A percentile compares a stretch with the other conserved stretches of the same genome.
Conservation (phyloP, 2,797 vertebrate species). For the Acropternis orthonyx region DNA sequence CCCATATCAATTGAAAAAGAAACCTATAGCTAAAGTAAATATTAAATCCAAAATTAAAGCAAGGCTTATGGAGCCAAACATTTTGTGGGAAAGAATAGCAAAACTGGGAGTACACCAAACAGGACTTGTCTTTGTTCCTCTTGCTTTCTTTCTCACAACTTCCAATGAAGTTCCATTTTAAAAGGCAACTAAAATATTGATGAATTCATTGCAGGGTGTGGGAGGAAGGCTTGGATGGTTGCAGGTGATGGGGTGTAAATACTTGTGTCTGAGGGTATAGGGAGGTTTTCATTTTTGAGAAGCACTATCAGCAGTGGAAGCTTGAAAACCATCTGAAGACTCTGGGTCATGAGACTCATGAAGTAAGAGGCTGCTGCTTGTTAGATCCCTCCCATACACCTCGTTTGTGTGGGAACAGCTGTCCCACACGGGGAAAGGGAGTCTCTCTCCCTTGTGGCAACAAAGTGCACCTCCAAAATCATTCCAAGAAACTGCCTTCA, state of each 20-base stretch:
- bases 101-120: constrained; percentile 1
- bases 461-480: neutral
- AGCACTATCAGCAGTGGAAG: constrained; percentile 60
- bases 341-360: neutral
- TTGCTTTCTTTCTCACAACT: constrained; percentile 36
- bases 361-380: constrained; percentile 14
- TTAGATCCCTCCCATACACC: neutral
- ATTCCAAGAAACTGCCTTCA: constrained; percentile 40
- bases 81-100: constrained; percentile 39
- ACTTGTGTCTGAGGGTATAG: neutral
- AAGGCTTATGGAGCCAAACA: constrained; percentile 27
- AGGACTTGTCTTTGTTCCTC: constrained; percentile 11
- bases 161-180: constrained; percentile 29
- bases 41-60: constrained; percentile 48
- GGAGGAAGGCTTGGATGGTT: neutral
- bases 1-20: constrained; percentile 69
- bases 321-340: neutral
- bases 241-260: constrained; percentile 2
- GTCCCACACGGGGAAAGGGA: neutral
- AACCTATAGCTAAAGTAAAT: constrained; percentile 63
- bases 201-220: neutral
- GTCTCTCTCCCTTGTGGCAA: neutral
- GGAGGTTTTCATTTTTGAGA: constrained; percentile 46
- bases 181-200: neutral
- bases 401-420: neutral